Evolutionary conservation across 2,888 invertebrate genomes (phyloP).

Genomic region (Pterostichus niger): DNA sequence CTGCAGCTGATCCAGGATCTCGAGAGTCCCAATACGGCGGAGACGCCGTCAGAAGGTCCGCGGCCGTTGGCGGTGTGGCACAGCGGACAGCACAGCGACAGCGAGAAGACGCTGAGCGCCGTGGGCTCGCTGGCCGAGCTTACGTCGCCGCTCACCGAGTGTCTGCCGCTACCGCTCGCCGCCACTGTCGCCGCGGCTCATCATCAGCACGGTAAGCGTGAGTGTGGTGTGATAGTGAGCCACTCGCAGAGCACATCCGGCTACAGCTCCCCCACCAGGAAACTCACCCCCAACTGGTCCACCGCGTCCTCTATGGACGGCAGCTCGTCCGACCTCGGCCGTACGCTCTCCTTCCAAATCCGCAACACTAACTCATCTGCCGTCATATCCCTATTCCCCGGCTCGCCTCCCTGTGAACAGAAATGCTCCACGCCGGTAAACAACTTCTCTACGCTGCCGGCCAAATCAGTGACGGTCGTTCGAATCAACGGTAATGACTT

Average conservation of each 20-base stretch:
- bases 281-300: constrained; percentile 75
- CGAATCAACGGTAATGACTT: constrained; percentile 74
- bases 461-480: constrained; percentile 75
- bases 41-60: constrained; percentile 76
- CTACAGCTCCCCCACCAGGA: constrained; percentile 77
- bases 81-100: constrained; percentile 74
- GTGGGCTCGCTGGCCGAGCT: constrained; percentile 76
- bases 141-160: constrained; percentile 74
- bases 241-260: constrained; percentile 78
- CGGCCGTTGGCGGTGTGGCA: constrained; percentile 75
- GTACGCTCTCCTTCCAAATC: constrained; percentile 75
- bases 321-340: constrained; percentile 73
- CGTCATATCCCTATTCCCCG: constrained; percentile 76
- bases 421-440: constrained; percentile 26
- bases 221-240: constrained; percentile 73
- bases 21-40: constrained; percentile 78
- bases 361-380: constrained; percentile 77
- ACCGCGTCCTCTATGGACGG: constrained; percentile 76
- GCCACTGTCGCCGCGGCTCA: constrained; percentile 73
- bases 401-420: constrained; percentile 68
- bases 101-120: constrained; percentile 77
- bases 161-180: constrained; percentile 71
- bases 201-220: constrained; percentile 69
- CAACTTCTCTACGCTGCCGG: constrained; percentile 52
- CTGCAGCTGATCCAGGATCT: constrained; percentile 78